Base-by-base conservation (phyloP, 2,888 invertebrate genomes). In the Sphinx pinastri region DNA sequence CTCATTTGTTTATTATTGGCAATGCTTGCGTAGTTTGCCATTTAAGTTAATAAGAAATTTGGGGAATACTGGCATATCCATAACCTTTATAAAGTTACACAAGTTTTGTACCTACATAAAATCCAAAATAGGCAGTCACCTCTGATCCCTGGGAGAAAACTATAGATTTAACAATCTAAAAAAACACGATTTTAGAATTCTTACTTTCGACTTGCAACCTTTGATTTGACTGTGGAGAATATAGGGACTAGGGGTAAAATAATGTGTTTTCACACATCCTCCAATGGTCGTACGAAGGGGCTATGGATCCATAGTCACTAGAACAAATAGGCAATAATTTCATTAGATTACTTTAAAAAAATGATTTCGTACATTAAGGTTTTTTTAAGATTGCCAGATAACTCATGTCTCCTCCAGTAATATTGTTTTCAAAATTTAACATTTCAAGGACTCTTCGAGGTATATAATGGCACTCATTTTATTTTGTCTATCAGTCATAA, bases 401-500 rank as follows among this genome's bases (percentile, higher is more conserved):
- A 58, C 67, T 52, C 58, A 6, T n/a, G 12, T 25, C 67, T 70
- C 59, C 70, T 38, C 67, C 16, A 31, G 13, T 51, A 51, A 45
- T 38, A 45, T 67, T 47, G 38, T 47, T 51, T 52, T 31, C 52
- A 70, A 68, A 51, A 58, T 16, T 52, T 51, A 45, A 57, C 70
- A 31, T 54, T 45, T 25, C 52, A 70, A 68, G 59, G 70, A 38
- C 19, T 25, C 51, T 31, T 52, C 55, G 45, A 45, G 31, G 25
- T 70, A 70, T 70, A 70, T 52, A 68, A 59, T 51, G 13, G 12
- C 52, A 52, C 14, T 38, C 38, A 25, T 67, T 14, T 67, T 14
- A 31, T n/a, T 58, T n/a, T 4, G 58, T 19, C 38, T 45, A n/a
- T n/a, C 47, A 70, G 70, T 67, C 14, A n/a, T 57, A 7, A 38